Percentiles rank a stretch among this genome's conserved stretches.
phyloP scores from a whole-genome alignment of 2,113 vertebrate species.

The Nesoenas mayeri region DNA sequence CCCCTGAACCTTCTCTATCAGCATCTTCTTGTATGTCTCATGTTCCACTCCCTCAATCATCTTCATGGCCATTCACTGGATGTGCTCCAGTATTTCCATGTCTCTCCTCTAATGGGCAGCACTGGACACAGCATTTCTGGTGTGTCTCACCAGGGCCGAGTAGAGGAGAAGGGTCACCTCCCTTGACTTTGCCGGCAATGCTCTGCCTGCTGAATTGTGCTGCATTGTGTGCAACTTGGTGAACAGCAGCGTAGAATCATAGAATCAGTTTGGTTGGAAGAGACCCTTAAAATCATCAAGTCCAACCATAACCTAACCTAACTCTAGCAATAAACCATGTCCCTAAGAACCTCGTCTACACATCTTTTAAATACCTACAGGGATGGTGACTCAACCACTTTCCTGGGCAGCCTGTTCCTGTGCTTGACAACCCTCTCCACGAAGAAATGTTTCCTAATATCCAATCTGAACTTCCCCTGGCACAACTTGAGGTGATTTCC shows the following conservation, averaged over 20 bases:
- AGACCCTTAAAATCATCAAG: too few relatives aligned
- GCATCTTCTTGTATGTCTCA: neutral
- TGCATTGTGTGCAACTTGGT: neutral
- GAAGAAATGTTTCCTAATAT: too few relatives aligned
- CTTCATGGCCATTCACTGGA: neutral
- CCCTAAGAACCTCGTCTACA: too few relatives aligned
- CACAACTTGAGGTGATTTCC: too few relatives aligned
- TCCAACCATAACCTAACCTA: too few relatives aligned
- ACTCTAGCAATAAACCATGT: too few relatives aligned
- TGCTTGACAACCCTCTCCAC: too few relatives aligned
- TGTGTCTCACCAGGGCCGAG: neutral
- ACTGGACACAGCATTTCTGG: neutral
- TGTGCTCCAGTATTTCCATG: neutral
- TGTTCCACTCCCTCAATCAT: neutral
- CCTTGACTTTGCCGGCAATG: neutral
- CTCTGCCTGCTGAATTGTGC: neutral
- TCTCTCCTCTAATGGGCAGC: neutral
- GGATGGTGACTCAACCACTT: too few relatives aligned
- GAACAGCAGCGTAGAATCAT: neutral
- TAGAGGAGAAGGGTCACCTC: neutral
- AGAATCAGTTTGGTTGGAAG: too few relatives aligned
- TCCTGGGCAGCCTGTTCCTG: too few relatives aligned
- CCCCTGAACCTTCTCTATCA: neutral
- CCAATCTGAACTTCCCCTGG: too few relatives aligned
- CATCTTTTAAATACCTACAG: too few relatives aligned